A percentile compares a stretch with the other conserved stretches of the same genome.
These are phyloP conservation scores for Coremacera marginata DNA, from an alignment of 2,888 invertebrate genomes.

Conservation along the genomic window DNA sequence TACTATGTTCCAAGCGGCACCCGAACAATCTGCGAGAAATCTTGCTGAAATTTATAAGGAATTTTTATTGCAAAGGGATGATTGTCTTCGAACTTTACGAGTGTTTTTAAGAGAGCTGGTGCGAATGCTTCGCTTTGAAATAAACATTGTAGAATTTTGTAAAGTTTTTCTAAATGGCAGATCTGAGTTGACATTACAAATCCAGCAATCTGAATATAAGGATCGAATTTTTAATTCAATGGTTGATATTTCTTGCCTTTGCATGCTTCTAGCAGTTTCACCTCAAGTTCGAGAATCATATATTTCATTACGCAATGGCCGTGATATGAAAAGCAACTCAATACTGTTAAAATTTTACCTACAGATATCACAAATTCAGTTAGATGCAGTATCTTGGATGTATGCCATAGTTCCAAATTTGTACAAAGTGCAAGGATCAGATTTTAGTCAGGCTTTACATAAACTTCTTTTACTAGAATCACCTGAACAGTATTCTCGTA, in stretches of 20 bases:
- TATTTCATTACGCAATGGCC: slow-evolving; percentile 71
- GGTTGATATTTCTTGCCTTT: slow-evolving; percentile 87
- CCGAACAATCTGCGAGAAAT: slow-evolving; percentile 84
- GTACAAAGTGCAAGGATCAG: slow-evolving; percentile 79
- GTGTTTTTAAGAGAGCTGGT: slow-evolving; percentile 90
- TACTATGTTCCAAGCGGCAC: slow-evolving; percentile 87
- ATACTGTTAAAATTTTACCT: slow-evolving; percentile 64
- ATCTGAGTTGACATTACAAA: slow-evolving; percentile 73
- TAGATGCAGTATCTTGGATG: slow-evolving; percentile 90
- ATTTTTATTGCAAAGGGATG: slow-evolving; percentile 87
- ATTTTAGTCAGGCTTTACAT: slow-evolving; percentile 82
- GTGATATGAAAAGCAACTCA: slow-evolving; percentile 65
- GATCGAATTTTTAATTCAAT: slow-evolving; percentile 88
- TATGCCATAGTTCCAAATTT: slow-evolving; percentile 83
- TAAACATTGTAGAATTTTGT: slow-evolving; percentile 84
- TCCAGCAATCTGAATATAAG: slow-evolving; percentile 77
- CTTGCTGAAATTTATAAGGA: slow-evolving; percentile 90
- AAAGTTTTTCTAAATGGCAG: slow-evolving; percentile 78
- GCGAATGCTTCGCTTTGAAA: slow-evolving; percentile 83
- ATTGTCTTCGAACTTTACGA: slow-evolving; percentile 88
- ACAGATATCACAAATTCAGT: slow-evolving; percentile 79
- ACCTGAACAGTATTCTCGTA: slow-evolving; percentile 84
- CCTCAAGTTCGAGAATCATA: slow-evolving; percentile 81
- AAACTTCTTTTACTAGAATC: slow-evolving; percentile 84
- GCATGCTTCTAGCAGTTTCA: slow-evolving; percentile 82